phyloP scores from a whole-genome alignment of 2,797 vertebrate species.

The Epinephelus malabaricus region DNA sequence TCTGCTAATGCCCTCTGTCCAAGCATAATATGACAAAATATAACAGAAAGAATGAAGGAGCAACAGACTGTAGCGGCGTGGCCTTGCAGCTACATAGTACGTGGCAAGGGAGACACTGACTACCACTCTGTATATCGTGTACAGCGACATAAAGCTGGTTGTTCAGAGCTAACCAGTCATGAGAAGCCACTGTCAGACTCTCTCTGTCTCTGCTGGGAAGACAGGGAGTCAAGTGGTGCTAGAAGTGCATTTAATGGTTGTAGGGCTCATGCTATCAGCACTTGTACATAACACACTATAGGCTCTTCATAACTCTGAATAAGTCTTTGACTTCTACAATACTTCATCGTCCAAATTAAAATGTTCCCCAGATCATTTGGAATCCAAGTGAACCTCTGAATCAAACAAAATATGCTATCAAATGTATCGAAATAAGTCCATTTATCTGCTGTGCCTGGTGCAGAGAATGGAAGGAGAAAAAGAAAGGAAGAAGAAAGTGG shows the following conservation, averaged over 20 bases:
- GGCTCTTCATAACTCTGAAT: not conserved
- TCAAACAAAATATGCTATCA: conserved; percentile 21
- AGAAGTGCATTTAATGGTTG: too few relatives aligned
- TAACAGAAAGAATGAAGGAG: not conserved
- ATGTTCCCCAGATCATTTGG: not conserved
- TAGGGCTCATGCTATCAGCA: not conserved
- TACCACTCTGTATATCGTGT: not conserved
- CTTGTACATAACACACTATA: not conserved
- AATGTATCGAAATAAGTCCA: conserved; percentile 6
- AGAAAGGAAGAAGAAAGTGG: not conserved
- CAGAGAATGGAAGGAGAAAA: not conserved
- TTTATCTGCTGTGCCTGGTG: not conserved
- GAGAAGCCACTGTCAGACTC: too few relatives aligned
- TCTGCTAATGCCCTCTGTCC: too few relatives aligned
- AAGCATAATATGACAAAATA: too few relatives aligned
- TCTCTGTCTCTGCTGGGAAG: too few relatives aligned
- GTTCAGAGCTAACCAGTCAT: not conserved
- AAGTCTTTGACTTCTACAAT: too few relatives aligned
- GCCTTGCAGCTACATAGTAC: not conserved
- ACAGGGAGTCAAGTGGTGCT: too few relatives aligned
- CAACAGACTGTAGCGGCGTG: not conserved
- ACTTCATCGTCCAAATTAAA: too few relatives aligned
- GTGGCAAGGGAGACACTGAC: not conserved
- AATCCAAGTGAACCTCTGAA: conserved; percentile 18
- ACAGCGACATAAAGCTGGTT: not conserved